Evolutionary conservation across 1,140 invertebrate genomes (phyloP), one percentile per base, ranked within the genome.

Genomic region (Triops cancriformis): DNA sequence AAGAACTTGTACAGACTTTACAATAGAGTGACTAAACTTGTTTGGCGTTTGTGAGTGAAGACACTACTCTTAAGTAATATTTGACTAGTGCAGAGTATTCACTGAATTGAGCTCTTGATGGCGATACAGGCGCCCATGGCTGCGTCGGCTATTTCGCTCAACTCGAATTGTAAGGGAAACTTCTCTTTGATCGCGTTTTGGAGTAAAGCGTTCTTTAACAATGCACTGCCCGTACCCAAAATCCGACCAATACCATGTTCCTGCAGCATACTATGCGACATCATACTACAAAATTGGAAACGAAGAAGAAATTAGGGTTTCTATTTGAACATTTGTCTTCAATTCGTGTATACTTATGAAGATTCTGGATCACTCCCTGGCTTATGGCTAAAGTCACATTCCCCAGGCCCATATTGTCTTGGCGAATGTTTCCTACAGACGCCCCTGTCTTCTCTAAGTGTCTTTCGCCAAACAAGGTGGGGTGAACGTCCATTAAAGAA

Each of bases 381-480:
- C 93, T 95, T 0, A 95, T 82, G 1, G 91, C 88, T 81, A 88
- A 85, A 81, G 92, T 94, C 37, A 95, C 88, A 82, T 89, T 87
- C 14, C 90, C 91, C 37, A 96, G 84, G 18, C 89, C 87, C 73
- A 93, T 85, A 82, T 94, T 94, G 31, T 89, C 88, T 3, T 89
- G 84, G 80, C 89, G 89, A 73, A 95, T 91, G 82, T 93, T 91
- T 64, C 84, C 85, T 1, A 93, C 88, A 72, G 87, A 87, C 1
- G 90, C 93, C 5, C 80, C 74, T 80, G 87, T 89, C 77, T 88
- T 86, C 64, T 90, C 87, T 43, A 85, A 83, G 84, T 93, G 91
- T 79, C 94, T 87, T 85, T 96, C 94, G 1, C 93, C 93, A 78
- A 92, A 88, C 72, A 95, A 84, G 74, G 90, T 89, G 9, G 94